A percentile compares a stretch with the other conserved stretches of the same genome.
Conservation (phyloP, 2,888 invertebrate genomes). For the Drosophila nr. fundita region DNA sequence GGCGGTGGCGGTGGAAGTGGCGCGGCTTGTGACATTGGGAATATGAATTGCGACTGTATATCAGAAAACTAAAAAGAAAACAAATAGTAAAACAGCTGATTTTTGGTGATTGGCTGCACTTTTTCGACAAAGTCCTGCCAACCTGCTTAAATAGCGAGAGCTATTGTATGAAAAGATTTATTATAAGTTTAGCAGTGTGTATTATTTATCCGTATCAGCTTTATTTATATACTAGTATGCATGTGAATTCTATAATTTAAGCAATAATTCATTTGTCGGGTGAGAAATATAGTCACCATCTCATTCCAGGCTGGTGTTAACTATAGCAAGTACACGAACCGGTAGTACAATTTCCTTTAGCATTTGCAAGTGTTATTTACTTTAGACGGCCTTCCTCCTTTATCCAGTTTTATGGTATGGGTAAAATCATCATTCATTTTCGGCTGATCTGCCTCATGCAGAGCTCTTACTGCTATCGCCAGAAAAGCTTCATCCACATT, state of each 20-base stretch:
- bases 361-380: no score
- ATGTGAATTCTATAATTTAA: neutral
- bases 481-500: constrained; percentile 99
- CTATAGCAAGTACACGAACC: neutral
- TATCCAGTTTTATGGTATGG: neutral
- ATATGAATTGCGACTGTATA: neutral
- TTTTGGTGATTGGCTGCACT: constrained; percentile 15
- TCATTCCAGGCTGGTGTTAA: neutral
- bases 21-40: constrained; percentile 35
- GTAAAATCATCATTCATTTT: neutral
- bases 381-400: no score
- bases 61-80: constrained; percentile 4
- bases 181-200: neutral
- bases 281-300: neutral
- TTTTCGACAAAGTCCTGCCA: constrained; percentile 12
- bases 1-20: constrained; percentile 36
- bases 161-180: neutral
- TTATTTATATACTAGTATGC: neutral
- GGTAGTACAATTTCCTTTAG: neutral
- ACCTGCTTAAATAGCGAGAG: constrained; percentile 3
- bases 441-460: constrained; percentile 92
- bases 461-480: constrained; percentile 98
- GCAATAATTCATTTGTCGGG: neutral
- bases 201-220: neutral
- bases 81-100: constrained; percentile 22